Evolutionary conservation across 2,888 invertebrate genomes (phyloP).

Genomic region (Phytoseiulus persimilis): DNA sequence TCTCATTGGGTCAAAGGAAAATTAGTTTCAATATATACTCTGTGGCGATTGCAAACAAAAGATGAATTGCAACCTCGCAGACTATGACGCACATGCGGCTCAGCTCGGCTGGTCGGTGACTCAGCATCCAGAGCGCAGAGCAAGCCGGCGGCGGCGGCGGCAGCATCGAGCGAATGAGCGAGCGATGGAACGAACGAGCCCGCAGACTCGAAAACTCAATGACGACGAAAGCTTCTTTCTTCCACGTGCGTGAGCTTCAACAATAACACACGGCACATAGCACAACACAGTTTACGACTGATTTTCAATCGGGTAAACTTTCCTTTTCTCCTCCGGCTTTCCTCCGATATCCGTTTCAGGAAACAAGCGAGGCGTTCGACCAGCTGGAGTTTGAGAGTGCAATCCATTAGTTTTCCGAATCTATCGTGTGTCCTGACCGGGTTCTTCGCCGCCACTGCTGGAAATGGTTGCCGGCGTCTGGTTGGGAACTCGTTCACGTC

Average conservation of each 20-base stretch:
- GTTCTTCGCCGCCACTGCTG: no score
- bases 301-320: neutral
- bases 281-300: neutral
- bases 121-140: neutral
- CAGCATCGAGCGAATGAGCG: neutral
- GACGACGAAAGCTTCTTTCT: neutral
- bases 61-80: neutral
- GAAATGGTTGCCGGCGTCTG: no score
- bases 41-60: neutral
- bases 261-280: neutral
- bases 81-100: constrained; percentile 5
- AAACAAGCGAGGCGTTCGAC: neutral
- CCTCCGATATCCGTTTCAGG: neutral
- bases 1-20: neutral
- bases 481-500: no score
- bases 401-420: no score
- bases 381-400: neutral
- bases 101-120: neutral
- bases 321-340: neutral
- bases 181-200: neutral
- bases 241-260: neutral
- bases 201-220: neutral
- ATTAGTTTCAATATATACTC: neutral
- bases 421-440: no score
- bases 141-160: neutral